Base-by-base conservation (phyloP, 2,888 invertebrate species). In the Pollenia amentaria region DNA sequence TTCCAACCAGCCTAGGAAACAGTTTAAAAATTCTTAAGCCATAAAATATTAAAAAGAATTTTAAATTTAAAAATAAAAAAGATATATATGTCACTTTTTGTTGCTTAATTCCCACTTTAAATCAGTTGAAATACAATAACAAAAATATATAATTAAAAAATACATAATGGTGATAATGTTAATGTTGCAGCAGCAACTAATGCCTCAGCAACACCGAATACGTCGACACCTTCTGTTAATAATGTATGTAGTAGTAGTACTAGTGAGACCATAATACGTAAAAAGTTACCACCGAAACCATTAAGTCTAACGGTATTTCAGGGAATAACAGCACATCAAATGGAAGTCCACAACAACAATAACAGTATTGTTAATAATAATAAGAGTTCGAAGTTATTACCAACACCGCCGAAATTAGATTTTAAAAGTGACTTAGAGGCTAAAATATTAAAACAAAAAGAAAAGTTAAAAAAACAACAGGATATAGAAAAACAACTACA, bases 351-450 rank as follows among this genome's bases (percentile, higher is more conserved):
- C 84, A 88, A 67, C 80, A 86, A 62, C 78, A 85, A 42, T 70
- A 87, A 76, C 73, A 87, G 80, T 75, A 88, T 75, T 79, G 82
- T 79, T 69, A 89, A 73, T 85, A 89, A 73, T 85, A 88, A 53
- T 21, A 83, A 72, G 12, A 79, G 72, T 55, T 53, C 51, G 11
- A 80, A 87, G 69, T 40, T 84, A 8, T 14, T 73, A 75, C 86
- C 84, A 82, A 85, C 73, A 65, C 65, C 90, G 42, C 87, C 88
- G 79, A 92, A 91, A 87, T 90, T 90, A 75, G 90, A 91, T 88
- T 92, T 92, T 88, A 92, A 92, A 89, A 91, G 91, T 81, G 92
- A 92, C 78, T 89, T 92, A 89, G 92, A 92, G 90, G 92, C 91
- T 72, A 92, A 92, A 89, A 90, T 92, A 85, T 91, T 90, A 87